These are phyloP conservation scores for Coreius guichenoti DNA, from an alignment of 2,797 vertebrate genomes.

Conservation along the genomic window DNA sequence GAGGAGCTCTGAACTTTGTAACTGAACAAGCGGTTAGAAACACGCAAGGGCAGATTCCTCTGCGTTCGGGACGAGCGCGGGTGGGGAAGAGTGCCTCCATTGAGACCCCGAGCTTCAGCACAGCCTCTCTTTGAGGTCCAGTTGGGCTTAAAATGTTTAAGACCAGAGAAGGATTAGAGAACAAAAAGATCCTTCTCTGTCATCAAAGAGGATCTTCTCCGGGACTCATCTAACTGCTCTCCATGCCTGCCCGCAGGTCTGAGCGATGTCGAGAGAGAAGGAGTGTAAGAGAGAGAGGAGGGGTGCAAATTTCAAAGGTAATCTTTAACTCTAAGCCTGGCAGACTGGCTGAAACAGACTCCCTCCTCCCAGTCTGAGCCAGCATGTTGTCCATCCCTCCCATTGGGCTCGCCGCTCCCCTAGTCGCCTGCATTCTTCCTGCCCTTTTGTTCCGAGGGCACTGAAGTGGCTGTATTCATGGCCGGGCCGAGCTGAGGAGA, in stretches of 20 bases:
- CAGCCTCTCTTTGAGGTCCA: slow-evolving; percentile 70
- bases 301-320: slow-evolving; percentile 84
- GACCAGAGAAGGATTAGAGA: slow-evolving; percentile 74
- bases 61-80: slow-evolving; percentile 51
- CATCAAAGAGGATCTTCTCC: slow-evolving; percentile 85
- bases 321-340: slow-evolving; percentile 85
- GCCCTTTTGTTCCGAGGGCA: slow-evolving; percentile 71
- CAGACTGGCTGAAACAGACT: slow-evolving; percentile 78
- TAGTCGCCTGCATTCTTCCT: slow-evolving; percentile 62
- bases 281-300: slow-evolving; percentile 60
- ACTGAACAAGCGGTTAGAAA: slow-evolving; percentile 34
- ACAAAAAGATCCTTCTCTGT: slow-evolving; percentile 87
- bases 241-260: slow-evolving; percentile 77
- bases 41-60: slow-evolving; percentile 45
- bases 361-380: slow-evolving; percentile 71
- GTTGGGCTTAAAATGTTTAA: slow-evolving; percentile 70
- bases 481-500: slow-evolving; percentile 72
- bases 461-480: slow-evolving; percentile 81
- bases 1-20: slow-evolving; percentile 53
- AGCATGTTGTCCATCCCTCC: slow-evolving; percentile 75
- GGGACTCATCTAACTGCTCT: slow-evolving; percentile 77
- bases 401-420: slow-evolving; percentile 60
- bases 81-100: slow-evolving; percentile 68
- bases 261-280: slow-evolving; percentile 48
- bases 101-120: slow-evolving; percentile 61